Base-by-base conservation (phyloP, 2,113 vertebrate genomes). In the Mixornis gularis region DNA sequence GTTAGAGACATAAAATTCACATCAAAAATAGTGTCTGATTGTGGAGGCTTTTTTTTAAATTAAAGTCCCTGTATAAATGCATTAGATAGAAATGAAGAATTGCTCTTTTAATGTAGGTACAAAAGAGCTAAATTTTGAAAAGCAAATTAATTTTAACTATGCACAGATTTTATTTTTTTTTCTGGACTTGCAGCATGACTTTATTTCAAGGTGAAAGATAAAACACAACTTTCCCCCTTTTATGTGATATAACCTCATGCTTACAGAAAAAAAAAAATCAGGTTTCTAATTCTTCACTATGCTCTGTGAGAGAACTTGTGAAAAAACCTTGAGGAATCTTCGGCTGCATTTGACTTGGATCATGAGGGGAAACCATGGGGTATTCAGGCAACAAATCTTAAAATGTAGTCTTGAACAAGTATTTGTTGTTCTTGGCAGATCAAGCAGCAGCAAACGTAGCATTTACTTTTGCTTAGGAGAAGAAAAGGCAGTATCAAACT, bases 161-260 rank as follows among this genome's bases (percentile, higher is more conserved):
- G 5, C 12, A 26, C 4, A 29, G 3, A 3, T 34, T 73, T 60
- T 30, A 8, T 26, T 22, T 43, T 34, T 43, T 29, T 43, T 29
- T 3, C 34, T 64, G 27, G 53, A 56, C 15, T 44, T 64, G 3
- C 2, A 49, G 1, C 0, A 1, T 52, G 7, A n/a, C 4, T 49
- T 46, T 46, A 72, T 80, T 77, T 69, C 68, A 68, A 65, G 8
- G 9, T 69, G 53, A 64, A 84, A 65, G 10, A 7, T 26, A 44
- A 55, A 71, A 41, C 12, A 48, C 30, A 38, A 13, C 1, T 40
- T 70, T 79, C 4, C 52, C 32, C 4, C 7, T 60, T 64, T 15
- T 71, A 17, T 7, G 17, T 4, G 38, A 14, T 30, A 49, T 10
- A 17, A 13, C 17, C 8, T 10, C 4, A 22, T 9, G 10, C 3